Base-by-base conservation (phyloP, 2,113 vertebrate genomes). In the Thomomys bottae region DNA sequence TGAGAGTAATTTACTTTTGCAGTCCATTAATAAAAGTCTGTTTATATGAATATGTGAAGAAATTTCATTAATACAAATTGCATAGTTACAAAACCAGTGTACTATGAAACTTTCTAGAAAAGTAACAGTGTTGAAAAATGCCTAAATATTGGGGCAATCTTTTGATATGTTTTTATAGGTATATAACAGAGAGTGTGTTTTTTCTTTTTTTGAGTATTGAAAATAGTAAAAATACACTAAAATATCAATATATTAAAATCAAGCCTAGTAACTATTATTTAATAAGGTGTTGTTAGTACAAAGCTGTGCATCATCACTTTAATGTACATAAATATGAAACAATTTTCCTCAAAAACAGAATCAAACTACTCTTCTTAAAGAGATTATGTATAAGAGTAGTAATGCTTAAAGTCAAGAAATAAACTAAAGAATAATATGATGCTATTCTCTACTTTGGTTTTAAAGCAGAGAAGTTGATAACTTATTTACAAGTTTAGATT, bases 161-260 rank as follows among this genome's bases (percentile, higher is more conserved):
- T 15, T 42, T 54, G 17, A 54, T 18, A 54, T 54, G 71, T 67
- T 80, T 72, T 73, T 89, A 71, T 30, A 80, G 84, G 71, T 12
- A 76, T 75, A 14, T 30, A 24, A 87, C 2, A 70, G 1, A 45
- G 1, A 80, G 6, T 9, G 36, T 32, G 12, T 83, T 66, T 77
- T 68, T 79, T n/a, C 5, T 40, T 87, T 93, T 42, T 23, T 40
- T 77, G 34, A 87, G 67, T 68, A 8, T 63, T 84, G 63, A 92
- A 71, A 70, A n/a, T n/a, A n/a, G 28, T 59, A 92, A 45, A n/a
- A n/a, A n/a, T n/a, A n/a, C n/a, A n/a, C n/a, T n/a, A n/a, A n/a
- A n/a, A n/a, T n/a, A n/a, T n/a, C n/a, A n/a, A n/a, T n/a, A n/a
- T 49, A 38, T 86, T 71, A 87, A 76, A 92, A 77, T 64, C 26